Evolutionary conservation across 2,797 vertebrate genomes (phyloP).

Genomic region (Sebastes diaconus): DNA sequence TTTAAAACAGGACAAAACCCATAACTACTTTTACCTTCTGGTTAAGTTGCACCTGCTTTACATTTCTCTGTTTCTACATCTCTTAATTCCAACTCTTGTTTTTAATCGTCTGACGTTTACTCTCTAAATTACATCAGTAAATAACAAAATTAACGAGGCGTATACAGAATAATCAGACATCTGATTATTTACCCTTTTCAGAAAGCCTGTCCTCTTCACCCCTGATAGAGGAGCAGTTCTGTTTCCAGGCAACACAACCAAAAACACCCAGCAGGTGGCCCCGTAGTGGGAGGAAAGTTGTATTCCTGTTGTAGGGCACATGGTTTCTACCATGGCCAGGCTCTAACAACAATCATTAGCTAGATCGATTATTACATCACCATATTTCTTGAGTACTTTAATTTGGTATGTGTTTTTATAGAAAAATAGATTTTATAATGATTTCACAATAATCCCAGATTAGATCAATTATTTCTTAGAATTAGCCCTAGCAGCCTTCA

Average conservation of each 20-base stretch:
- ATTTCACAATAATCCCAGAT: neutral
- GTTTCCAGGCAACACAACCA: slow-evolving; percentile 60
- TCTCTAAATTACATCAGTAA: neutral
- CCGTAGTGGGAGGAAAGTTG: slow-evolving; percentile 44
- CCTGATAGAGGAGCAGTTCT: slow-evolving; percentile 26
- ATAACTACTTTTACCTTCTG: too few relatives aligned
- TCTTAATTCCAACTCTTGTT: neutral
- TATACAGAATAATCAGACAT: neutral
- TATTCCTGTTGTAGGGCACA: slow-evolving; percentile 1
- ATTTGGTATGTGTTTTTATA: neutral
- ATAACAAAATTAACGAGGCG: neutral
- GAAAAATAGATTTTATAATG: neutral
- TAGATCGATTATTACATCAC: neutral
- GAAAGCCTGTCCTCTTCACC: slow-evolving; percentile 11
- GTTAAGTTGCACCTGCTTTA: too few relatives aligned
- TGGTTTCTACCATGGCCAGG: neutral
- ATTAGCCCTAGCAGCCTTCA: neutral
- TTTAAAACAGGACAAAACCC: too few relatives aligned
- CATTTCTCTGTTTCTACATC: neutral
- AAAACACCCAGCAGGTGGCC: slow-evolving; percentile 40
- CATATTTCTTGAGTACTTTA: neutral
- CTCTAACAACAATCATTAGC: neutral
- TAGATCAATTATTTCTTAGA: neutral
- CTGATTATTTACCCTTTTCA: slow-evolving; percentile 31
- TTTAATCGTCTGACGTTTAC: neutral